phyloP scores from a whole-genome alignment of 2,113 vertebrate species.

The Panthera leo region DNA sequence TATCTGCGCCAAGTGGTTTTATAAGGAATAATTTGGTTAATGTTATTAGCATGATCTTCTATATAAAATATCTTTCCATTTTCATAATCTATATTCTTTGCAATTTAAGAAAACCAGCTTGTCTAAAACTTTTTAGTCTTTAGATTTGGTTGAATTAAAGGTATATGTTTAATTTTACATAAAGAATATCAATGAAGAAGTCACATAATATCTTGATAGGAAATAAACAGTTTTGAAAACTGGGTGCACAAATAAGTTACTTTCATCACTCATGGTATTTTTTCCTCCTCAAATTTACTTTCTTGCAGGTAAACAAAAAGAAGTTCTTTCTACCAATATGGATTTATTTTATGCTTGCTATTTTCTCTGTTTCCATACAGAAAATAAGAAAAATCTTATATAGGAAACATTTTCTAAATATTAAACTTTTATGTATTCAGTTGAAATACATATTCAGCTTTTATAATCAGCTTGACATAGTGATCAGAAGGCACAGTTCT shows the following conservation, averaged over 20 bases:
- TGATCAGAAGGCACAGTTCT: neutral
- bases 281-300: neutral
- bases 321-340: neutral
- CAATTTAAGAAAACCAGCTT: neutral
- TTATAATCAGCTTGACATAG: neutral
- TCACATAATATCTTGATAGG: neutral
- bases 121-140: neutral
- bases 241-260: neutral
- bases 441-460: constrained; percentile 5
- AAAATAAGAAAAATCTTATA: neutral
- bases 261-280: neutral
- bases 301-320: neutral
- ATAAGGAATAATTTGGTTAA: neutral
- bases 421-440: neutral
- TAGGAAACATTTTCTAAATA: neutral
- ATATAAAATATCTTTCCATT: neutral
- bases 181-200: neutral
- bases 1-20: neutral
- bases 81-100: neutral
- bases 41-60: neutral
- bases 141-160: neutral
- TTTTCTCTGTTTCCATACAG: neutral
- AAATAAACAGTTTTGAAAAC: neutral
- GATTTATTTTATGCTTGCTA: neutral
- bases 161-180: neutral